A percentile compares a stretch with the other conserved stretches of the same genome.
phyloP scores from a whole-genome alignment of 2,113 vertebrate genomes.

The Spheniscus mendiculus region DNA sequence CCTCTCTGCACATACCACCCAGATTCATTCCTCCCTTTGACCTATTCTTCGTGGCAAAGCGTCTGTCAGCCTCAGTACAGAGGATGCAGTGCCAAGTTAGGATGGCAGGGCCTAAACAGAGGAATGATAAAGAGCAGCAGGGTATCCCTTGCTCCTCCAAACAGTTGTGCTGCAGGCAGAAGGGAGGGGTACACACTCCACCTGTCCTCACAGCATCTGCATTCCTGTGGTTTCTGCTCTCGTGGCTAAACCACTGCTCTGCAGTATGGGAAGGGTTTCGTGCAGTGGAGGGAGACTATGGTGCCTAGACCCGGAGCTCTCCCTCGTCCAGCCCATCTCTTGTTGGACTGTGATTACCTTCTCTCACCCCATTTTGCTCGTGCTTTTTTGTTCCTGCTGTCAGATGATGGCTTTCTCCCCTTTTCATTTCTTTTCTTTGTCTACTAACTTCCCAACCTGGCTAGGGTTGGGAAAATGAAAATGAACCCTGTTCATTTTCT shows the following conservation, averaged over 20 bases:
- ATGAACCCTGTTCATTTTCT: neutral
- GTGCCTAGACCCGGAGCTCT: neutral
- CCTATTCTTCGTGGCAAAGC: neutral
- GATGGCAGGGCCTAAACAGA: neutral
- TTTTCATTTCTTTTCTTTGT: neutral
- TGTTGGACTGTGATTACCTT: neutral
- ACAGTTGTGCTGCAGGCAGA: neutral
- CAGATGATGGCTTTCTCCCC: neutral
- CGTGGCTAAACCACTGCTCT: neutral
- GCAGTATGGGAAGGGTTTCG: neutral
- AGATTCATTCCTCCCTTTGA: neutral
- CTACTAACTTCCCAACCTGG: neutral
- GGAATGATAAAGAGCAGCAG: neutral
- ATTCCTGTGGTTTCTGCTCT: neutral
- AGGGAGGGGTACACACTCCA: neutral
- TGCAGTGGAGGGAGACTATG: neutral
- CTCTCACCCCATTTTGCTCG: neutral
- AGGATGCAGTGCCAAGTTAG: neutral
- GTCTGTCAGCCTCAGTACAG: neutral
- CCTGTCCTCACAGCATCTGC: neutral
- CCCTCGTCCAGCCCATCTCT: neutral
- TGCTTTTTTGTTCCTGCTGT: neutral
- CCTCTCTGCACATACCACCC: neutral
- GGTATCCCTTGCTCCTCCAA: neutral
- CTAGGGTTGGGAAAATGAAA: too few relatives aligned